Conservation (phyloP, 2,888 invertebrate species). For the Embidobia sp. region DNA sequence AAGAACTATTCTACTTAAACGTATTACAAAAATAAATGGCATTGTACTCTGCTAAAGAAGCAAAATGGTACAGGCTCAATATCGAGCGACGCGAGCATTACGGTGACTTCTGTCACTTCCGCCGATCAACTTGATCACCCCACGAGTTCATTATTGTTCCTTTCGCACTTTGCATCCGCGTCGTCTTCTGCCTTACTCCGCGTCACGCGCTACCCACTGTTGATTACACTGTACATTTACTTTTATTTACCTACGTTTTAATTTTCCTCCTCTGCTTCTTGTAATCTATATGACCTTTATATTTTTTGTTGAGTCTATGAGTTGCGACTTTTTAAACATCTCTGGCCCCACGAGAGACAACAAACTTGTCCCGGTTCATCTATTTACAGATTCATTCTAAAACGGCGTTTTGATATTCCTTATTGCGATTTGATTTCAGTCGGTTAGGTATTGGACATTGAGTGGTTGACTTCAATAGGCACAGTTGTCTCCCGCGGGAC, state of each 20-base stretch:
- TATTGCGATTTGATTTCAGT: constrained; percentile 29
- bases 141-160: constrained; percentile 61
- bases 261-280: too few relatives aligned
- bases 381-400: constrained; percentile 34
- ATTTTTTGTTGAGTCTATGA: constrained; percentile 42
- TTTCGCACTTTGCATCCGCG: constrained; percentile 64
- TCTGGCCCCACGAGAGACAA: constrained; percentile 40
- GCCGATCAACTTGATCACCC: constrained; percentile 27
- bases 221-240: constrained; percentile 62
- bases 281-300: constrained; percentile 35
- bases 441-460: neutral
- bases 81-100: constrained; percentile 77
- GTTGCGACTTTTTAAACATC: constrained; percentile 47
- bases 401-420: constrained; percentile 45
- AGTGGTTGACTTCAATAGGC: constrained; percentile 8
- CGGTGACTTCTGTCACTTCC: constrained; percentile 54
- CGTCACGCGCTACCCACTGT: constrained; percentile 55
- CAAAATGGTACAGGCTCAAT: constrained; percentile 81
- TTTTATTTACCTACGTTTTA: constrained; percentile 52
- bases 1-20: constrained; percentile 79
- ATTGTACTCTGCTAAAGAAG: constrained; percentile 81
- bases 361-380: constrained; percentile 1
- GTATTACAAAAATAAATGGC: constrained; percentile 81
- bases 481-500: constrained; percentile 32
- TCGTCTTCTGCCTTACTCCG: constrained; percentile 60